phyloP scores from a whole-genome alignment of 2,888 invertebrate genomes.

The Onchidella celtica region DNA sequence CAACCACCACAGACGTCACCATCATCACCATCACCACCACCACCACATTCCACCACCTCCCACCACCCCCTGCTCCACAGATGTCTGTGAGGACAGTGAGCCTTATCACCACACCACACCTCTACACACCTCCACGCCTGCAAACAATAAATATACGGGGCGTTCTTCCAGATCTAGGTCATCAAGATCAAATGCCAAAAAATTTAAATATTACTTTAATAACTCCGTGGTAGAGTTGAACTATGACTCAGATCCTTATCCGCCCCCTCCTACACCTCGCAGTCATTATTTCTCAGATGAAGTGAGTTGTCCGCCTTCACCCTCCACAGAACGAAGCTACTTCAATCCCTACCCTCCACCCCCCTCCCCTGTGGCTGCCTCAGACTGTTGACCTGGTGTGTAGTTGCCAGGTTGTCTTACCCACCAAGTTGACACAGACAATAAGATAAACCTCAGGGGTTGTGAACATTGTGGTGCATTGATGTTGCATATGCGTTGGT shows the following conservation, averaged over 20 bases:
- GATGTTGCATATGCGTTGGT: too few species aligned
- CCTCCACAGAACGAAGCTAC: constrained; percentile 85
- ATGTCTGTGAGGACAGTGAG: constrained; percentile 88
- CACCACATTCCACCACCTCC: constrained; percentile 86
- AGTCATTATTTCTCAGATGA: constrained; percentile 88
- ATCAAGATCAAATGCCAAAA: constrained; percentile 54
- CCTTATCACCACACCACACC: constrained; percentile 66
- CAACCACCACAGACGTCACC: constrained; percentile 83
- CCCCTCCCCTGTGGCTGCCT: constrained; percentile 86
- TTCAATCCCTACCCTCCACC: constrained; percentile 92
- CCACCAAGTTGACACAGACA: not conserved
- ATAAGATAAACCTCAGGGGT: constrained; percentile 23
- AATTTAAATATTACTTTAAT: constrained; percentile 61
- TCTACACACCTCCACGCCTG: constrained; percentile 37
- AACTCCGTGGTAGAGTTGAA: constrained; percentile 75
- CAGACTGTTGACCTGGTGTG: constrained; percentile 70
- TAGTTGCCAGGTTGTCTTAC: too few species aligned
- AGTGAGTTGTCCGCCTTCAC: constrained; percentile 83
- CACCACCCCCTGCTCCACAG: constrained; percentile 93
- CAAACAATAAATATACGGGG: constrained; percentile 39
- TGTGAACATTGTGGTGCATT: too few species aligned
- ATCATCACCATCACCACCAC: constrained; percentile 84
- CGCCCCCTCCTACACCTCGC: constrained; percentile 88
- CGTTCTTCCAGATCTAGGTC: constrained; percentile 28
- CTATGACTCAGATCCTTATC: constrained; percentile 87